phyloP scores from a whole-genome alignment of 2,113 vertebrate species.

The Psilopogon haemacephalus region DNA sequence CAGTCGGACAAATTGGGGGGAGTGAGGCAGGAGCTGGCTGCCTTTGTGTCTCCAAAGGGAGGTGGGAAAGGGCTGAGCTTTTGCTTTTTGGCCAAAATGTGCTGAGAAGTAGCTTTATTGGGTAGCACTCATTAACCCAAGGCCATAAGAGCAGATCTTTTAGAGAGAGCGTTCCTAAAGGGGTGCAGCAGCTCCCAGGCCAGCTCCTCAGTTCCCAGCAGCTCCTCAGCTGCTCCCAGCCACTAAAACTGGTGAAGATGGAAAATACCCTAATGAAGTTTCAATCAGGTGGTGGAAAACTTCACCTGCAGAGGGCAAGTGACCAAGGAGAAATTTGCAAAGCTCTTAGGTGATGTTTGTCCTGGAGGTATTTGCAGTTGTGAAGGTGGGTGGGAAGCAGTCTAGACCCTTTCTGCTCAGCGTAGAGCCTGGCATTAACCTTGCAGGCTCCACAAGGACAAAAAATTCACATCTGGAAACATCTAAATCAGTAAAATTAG shows the following conservation, averaged over 20 bases:
- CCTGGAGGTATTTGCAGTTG: background rate
- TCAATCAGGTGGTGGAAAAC: background rate
- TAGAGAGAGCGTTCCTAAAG: background rate
- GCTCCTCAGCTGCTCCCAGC: background rate
- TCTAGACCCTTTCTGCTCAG: background rate
- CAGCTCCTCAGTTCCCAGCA: background rate
- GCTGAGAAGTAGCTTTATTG: background rate
- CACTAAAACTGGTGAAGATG: background rate
- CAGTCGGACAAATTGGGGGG: fast-evolving
- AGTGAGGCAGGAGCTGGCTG: background rate
- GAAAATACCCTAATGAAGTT: background rate
- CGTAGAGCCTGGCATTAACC: background rate
- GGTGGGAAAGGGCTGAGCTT: background rate
- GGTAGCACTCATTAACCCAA: fast-evolving
- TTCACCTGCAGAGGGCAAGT: background rate
- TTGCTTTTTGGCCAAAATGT: background rate
- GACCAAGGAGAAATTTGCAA: background rate
- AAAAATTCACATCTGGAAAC: background rate
- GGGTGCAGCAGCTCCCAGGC: background rate
- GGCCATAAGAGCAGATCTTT: fast-evolving
- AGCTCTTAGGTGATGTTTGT: background rate
- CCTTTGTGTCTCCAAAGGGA: background rate
- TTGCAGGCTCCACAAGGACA: fast-evolving
- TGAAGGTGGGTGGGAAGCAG: background rate
- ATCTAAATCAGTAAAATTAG: fast-evolving